Evolutionary conservation across 2,888 invertebrate species (phyloP).

Genomic region (Hermaeophaga mercurialis): DNA sequence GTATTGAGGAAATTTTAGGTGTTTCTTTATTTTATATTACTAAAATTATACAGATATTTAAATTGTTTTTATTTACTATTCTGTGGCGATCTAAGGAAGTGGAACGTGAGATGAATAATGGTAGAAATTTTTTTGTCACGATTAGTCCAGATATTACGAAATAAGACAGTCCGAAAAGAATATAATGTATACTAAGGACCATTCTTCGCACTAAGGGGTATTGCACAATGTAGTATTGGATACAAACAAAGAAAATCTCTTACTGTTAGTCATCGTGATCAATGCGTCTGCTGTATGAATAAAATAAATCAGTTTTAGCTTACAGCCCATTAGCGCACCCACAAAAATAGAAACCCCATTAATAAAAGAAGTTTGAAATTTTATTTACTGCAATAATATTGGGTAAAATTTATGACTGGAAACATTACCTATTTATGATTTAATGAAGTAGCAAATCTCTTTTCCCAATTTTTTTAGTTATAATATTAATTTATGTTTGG

Average conservation of each 20-base stretch:
- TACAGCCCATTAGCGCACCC: not conserved
- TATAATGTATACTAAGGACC: constrained; percentile 13
- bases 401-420: too few relatives aligned
- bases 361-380: not conserved
- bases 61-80: too few relatives aligned
- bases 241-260: constrained; percentile 7
- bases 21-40: too few relatives aligned
- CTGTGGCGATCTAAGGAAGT: constrained; percentile 7
- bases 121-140: constrained; percentile 16
- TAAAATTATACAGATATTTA: too few relatives aligned
- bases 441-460: too few relatives aligned
- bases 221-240: constrained; percentile 3
- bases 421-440: too few relatives aligned
- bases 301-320: constrained; percentile 1
- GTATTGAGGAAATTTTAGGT: too few relatives aligned
- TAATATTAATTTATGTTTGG: too few relatives aligned
- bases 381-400: too few relatives aligned
- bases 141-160: constrained; percentile 19
- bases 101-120: constrained; percentile 11
- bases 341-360: not conserved
- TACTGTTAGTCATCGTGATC: constrained; percentile 10
- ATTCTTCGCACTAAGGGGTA: constrained; percentile 11
- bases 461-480: too few relatives aligned
- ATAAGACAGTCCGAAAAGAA: constrained; percentile 8
- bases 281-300: not conserved